Percentiles rank a stretch among this genome's conserved stretches.
Evolutionary conservation across 2,888 invertebrate species (phyloP).

Genomic region (Dolichopus griseipennis): DNA sequence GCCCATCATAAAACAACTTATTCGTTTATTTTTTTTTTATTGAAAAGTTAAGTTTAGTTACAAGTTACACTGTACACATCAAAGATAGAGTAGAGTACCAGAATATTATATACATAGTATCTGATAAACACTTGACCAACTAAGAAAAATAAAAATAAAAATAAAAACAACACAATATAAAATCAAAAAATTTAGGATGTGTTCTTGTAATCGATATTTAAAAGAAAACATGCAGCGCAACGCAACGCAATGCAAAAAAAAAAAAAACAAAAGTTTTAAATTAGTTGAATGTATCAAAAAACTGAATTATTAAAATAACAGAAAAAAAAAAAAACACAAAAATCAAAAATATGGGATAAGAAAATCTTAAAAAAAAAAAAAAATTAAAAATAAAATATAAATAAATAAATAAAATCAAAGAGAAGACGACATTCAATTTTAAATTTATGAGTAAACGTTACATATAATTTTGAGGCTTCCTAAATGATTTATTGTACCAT

Average conservation of each 20-base stretch:
- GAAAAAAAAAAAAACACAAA: background rate
- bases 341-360: no score
- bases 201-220: conserved; percentile 4
- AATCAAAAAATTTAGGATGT: background rate
- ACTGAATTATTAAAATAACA: background rate
- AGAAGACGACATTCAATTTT: background rate
- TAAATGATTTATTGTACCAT: conserved; percentile 6
- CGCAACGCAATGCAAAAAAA: background rate
- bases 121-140: background rate
- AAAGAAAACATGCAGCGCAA: conserved; percentile 1
- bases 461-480: conserved; percentile 6
- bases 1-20: background rate
- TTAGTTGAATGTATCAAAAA: background rate
- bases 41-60: no score
- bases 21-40: no score
- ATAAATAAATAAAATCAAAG: background rate
- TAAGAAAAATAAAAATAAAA: background rate
- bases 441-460: conserved; percentile 1
- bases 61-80: no score
- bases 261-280: background rate
- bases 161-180: background rate
- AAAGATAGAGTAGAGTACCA: no score
- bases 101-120: background rate
- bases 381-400: background rate
- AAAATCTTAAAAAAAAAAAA: background rate